Evolutionary conservation across 2,797 vertebrate genomes (phyloP).

Genomic region (Schizopygopsis pylzovi): DNA sequence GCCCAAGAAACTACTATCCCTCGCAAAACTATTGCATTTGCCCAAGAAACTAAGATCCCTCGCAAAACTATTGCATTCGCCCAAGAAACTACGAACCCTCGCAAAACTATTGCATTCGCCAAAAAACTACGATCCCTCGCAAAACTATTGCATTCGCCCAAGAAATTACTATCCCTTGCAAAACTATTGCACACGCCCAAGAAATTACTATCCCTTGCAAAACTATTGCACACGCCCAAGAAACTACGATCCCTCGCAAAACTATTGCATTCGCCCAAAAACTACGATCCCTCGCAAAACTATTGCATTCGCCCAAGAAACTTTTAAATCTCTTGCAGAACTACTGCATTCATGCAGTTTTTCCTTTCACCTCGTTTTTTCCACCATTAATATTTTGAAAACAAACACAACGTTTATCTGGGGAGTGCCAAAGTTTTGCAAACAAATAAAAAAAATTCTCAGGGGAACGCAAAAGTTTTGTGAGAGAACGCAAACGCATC

Average conservation of each 20-base stretch:
- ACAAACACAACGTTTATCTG: background rate
- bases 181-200: background rate
- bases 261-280: background rate
- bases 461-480: background rate
- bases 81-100: no score
- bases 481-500: background rate
- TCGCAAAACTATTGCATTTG: no score
- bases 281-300: background rate
- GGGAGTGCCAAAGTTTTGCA: background rate
- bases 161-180: background rate
- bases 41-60: no score
- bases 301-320: background rate
- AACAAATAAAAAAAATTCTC: background rate
- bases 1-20: no score
- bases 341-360: background rate
- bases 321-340: background rate
- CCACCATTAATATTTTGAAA: background rate
- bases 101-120: no score
- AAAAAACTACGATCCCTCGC: no score
- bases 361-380: no score
- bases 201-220: no score
- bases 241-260: background rate
- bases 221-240: background rate
- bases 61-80: no score
- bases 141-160: no score